Percentiles rank a stretch among this genome's conserved stretches.
Conservation (phyloP, 2,888 invertebrate species). For the Sialis fuliginosa region DNA sequence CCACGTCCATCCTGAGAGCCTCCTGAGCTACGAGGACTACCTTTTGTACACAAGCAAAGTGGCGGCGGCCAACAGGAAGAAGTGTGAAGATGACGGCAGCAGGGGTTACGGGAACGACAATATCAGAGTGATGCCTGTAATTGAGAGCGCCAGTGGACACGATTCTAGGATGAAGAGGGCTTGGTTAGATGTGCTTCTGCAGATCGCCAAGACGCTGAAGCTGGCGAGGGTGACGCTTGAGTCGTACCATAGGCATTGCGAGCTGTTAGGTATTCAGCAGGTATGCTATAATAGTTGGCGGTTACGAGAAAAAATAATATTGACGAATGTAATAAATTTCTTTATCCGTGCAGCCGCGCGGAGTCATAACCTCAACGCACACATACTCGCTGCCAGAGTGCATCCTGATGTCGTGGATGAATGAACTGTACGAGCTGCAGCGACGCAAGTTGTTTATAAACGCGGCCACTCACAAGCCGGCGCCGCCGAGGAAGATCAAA, state of each 20-base stretch:
- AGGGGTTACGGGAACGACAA: too few species aligned
- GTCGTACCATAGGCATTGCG: slow-evolving; percentile 21
- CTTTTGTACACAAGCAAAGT: background rate
- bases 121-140: too few species aligned
- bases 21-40: background rate
- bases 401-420: slow-evolving; percentile 25
- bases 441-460: slow-evolving; percentile 23
- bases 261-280: slow-evolving; percentile 14
- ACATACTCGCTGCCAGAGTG: slow-evolving; percentile 13
- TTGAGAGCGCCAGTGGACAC: too few species aligned
- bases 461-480: background rate
- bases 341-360: background rate
- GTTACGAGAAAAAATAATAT: too few species aligned
- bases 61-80: too few species aligned
- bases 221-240: slow-evolving; percentile 31
- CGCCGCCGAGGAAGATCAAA: background rate
- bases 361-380: background rate
- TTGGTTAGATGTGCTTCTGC: slow-evolving; percentile 43
- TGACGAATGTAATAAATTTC: too few species aligned
- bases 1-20: background rate
- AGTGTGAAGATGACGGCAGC: too few species aligned
- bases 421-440: slow-evolving; percentile 21
- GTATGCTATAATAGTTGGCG: too few species aligned
- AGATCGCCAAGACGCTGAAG: slow-evolving; percentile 38
- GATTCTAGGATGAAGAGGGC: too few species aligned